These are phyloP conservation scores for Drosophila dives DNA, from an alignment of 2,888 invertebrate genomes.

Conservation along the genomic window DNA sequence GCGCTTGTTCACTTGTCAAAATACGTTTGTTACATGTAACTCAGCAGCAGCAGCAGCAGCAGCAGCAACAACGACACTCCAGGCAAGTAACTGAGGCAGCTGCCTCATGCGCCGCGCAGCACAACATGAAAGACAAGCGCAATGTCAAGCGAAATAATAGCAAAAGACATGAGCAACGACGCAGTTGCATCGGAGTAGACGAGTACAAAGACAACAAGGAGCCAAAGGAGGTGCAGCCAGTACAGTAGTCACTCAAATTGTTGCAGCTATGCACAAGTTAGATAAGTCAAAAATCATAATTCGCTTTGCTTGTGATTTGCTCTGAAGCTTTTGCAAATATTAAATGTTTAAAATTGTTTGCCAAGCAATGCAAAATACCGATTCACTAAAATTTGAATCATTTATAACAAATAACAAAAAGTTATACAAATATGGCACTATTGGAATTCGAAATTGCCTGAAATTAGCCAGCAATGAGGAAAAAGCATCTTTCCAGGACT, in stretches of 20 bases:
- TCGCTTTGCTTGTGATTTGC: neutral
- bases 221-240: constrained; percentile 18
- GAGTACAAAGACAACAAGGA: constrained; percentile 3
- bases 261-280: neutral
- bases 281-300: neutral
- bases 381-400: neutral
- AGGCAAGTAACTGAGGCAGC: constrained; percentile 55
- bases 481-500: neutral
- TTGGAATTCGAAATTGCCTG: neutral
- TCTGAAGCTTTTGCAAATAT: neutral
- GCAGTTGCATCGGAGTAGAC: constrained; percentile 18
- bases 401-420: neutral
- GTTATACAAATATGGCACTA: neutral
- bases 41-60: constrained; percentile 54
- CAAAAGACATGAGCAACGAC: constrained; percentile 62
- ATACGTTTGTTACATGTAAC: constrained; percentile 77
- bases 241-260: neutral
- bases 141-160: constrained; percentile 77
- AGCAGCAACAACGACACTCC: constrained; percentile 23
- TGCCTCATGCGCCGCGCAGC: constrained; percentile 71
- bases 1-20: constrained; percentile 78
- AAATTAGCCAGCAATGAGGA: neutral
- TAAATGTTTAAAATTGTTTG: neutral
- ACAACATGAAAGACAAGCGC: constrained; percentile 74
- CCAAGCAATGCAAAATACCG: too few species aligned